A percentile compares a stretch with the other conserved stretches of the same genome.
Conservation (phyloP, 2,888 invertebrate genomes). For the Sarcophaga variegata region DNA sequence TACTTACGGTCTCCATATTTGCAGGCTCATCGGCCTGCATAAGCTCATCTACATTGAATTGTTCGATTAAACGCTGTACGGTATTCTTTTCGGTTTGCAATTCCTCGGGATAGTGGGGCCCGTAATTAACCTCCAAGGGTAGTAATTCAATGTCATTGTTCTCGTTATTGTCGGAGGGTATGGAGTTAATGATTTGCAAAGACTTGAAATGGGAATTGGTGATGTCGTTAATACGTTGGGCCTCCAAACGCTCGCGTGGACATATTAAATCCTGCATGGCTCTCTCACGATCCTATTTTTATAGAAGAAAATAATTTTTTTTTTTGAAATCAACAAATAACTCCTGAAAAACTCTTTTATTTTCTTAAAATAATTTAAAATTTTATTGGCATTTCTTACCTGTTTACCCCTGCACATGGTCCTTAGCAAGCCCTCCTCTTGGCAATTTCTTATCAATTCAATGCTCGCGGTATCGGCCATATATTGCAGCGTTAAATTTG, state of each 20-base stretch:
- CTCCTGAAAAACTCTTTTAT: background rate
- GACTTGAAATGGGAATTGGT: constrained; percentile 80
- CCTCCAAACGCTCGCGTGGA: constrained; percentile 78
- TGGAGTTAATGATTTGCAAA: constrained; percentile 79
- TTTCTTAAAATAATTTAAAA: background rate
- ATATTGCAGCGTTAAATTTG: constrained; percentile 88
- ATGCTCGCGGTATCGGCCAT: constrained; percentile 90
- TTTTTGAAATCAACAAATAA: background rate
- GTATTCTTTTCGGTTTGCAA: constrained; percentile 74
- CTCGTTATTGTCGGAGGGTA: constrained; percentile 80
- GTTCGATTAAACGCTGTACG: constrained; percentile 77
- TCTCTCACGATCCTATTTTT: constrained; percentile 77
- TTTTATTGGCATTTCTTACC: constrained; percentile 81
- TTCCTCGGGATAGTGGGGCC: constrained; percentile 72
- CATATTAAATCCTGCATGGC: constrained; percentile 77
- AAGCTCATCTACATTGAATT: constrained; percentile 79
- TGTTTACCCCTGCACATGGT: constrained; percentile 89
- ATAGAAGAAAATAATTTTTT: background rate
- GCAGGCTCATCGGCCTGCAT: constrained; percentile 80
- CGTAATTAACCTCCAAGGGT: constrained; percentile 73
- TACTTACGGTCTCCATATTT: constrained; percentile 58
- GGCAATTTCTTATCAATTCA: constrained; percentile 89
- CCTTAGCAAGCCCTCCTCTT: constrained; percentile 87
- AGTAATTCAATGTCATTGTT: constrained; percentile 80
- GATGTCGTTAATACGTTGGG: constrained; percentile 79